Evolutionary conservation across 2,888 invertebrate genomes (phyloP).

Genomic region (Cabera pusaria): DNA sequence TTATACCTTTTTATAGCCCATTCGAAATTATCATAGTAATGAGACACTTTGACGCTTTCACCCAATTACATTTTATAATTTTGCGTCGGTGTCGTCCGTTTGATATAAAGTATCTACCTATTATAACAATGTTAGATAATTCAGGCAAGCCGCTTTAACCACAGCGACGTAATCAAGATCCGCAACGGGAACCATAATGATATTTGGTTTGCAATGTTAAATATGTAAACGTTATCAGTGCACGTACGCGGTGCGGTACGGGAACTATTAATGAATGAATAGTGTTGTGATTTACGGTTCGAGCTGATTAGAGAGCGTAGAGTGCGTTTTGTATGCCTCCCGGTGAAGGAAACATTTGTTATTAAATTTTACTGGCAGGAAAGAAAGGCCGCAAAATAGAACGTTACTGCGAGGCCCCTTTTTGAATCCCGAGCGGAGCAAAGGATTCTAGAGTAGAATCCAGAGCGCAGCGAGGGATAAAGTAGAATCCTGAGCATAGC

Average conservation of each 20-base stretch:
- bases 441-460: no score
- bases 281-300: no score
- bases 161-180: slow-evolving; percentile 39
- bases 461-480: no score
- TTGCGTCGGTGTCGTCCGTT: slow-evolving; percentile 29
- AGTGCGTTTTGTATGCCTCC: no score
- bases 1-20: slow-evolving; percentile 38
- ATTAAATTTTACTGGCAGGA: no score
- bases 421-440: no score
- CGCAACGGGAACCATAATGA: slow-evolving; percentile 26
- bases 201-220: slow-evolving; percentile 33
- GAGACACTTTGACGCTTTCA: slow-evolving; percentile 33
- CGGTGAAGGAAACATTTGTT: no score
- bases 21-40: slow-evolving; percentile 41
- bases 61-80: slow-evolving; percentile 34
- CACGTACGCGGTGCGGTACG: slow-evolving; percentile 2
- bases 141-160: slow-evolving; percentile 29
- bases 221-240: slow-evolving; percentile 27
- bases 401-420: no score
- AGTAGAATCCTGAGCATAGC: no score
- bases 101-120: slow-evolving; percentile 16
- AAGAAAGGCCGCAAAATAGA: no score
- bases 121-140: slow-evolving; percentile 33
- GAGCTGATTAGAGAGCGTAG: no score
- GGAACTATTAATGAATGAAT: no score